These are phyloP conservation scores for Cnemophilus loriae DNA, from an alignment of 2,113 vertebrate species.

Conservation along the genomic window DNA sequence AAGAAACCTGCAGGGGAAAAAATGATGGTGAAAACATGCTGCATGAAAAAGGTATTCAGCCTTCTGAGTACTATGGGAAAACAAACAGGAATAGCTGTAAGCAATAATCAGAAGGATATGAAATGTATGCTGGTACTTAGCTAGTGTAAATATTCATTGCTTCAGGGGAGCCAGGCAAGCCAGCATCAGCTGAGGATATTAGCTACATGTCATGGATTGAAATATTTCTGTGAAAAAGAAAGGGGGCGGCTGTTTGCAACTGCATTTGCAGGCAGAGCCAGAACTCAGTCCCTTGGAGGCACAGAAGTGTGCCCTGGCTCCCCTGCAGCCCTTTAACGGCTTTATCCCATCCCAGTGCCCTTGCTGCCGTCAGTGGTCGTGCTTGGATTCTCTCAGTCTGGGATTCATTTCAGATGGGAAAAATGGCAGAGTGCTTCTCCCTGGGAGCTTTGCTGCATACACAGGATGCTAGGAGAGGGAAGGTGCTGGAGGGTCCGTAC, in stretches of 20 bases:
- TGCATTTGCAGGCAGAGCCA: not conserved
- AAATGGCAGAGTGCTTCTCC: not conserved
- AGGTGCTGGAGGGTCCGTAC: not conserved
- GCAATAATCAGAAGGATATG: not conserved
- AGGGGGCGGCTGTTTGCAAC: not conserved
- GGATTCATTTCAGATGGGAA: not conserved
- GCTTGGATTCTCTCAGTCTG: not conserved
- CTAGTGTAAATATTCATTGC: constrained; percentile 13
- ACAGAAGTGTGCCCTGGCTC: rapidly evolving
- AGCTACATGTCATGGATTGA: not conserved
- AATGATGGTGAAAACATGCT: not conserved
- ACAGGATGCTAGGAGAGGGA: not conserved
- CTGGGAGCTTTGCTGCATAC: not conserved
- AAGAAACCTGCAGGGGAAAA: not conserved
- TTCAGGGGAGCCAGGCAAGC: constrained; percentile 8
- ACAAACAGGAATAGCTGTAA: not conserved
- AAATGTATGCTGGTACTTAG: not conserved
- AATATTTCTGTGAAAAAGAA: not conserved
- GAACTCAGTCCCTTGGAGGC: not conserved
- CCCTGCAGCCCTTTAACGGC: not conserved
- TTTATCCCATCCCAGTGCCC: not conserved
- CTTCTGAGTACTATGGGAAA: not conserved
- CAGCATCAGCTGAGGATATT: not conserved
- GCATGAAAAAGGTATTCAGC: not conserved
- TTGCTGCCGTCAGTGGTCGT: rapidly evolving